phyloP scores from a whole-genome alignment of 2,797 vertebrate species.

The Columba guinea region DNA sequence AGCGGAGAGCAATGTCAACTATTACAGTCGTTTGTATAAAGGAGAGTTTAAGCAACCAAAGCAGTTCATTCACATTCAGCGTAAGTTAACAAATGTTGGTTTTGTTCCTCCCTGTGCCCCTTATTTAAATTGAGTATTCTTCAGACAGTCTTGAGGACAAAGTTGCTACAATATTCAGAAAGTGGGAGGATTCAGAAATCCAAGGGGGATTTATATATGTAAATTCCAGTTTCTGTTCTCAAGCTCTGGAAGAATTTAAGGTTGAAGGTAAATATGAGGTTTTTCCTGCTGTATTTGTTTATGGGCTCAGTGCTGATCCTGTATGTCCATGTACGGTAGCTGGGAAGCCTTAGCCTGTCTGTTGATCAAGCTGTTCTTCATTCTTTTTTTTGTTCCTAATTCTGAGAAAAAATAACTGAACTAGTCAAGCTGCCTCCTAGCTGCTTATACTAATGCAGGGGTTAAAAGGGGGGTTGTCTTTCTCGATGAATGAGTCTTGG shows the following conservation, averaged over 20 bases:
- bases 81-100: conserved; percentile 78
- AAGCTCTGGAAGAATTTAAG: neutral
- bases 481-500: neutral
- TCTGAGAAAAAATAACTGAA: neutral
- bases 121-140: neutral
- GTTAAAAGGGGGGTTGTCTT: neutral
- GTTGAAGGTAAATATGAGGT: neutral
- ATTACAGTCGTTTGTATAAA: conserved; percentile 92
- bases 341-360: neutral
- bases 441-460: neutral
- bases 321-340: fast-evolving
- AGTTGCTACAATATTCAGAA: neutral
- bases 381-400: neutral
- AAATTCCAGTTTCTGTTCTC: neutral
- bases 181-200: neutral
- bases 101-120: neutral
- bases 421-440: neutral
- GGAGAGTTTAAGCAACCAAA: conserved; percentile 92
- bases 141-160: neutral
- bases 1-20: conserved; percentile 90
- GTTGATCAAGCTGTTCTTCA: neutral
- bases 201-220: neutral
- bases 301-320: neutral
- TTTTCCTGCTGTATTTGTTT: neutral
- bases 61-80: conserved; percentile 94